Evolutionary conservation across 2,888 invertebrate species (phyloP), one percentile per base, ranked within the genome.

Genomic region (Acanthopleura granulata): DNA sequence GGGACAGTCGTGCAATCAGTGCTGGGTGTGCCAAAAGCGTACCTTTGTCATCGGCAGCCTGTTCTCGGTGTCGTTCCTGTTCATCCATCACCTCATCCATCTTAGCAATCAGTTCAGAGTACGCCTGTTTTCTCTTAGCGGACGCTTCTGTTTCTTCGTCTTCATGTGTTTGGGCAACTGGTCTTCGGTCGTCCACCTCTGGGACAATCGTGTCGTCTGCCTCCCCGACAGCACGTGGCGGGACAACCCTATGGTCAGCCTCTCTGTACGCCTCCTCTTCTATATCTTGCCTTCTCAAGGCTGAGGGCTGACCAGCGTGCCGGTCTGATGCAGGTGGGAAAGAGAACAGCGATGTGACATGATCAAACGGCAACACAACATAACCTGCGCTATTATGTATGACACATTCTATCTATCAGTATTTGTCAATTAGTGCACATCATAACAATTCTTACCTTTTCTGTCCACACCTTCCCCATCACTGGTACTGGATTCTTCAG

Each of bases 61-160:
- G 1, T 6, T 12, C 30, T 29, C 25, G 49, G 6, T 25, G 62
- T 70, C 51, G 51, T 29, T 82, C 81, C 66, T 78, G 73, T 49
- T 77, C 70, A 66, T 80, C 83, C 16, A 78, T 70, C 16, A 80
- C 72, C 22, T 75, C 70, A 78, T 88, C 86, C 82, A 89, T 75
- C 75, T 86, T 82, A 72, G 77, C 74, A 27, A 86, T 86, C 29
- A 89, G 82, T 76, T 83, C 83, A 51, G 84, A 72, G 75, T 83
- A 88, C 6, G 87, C 88, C 81, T 84, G 87, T 83, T 80, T 86
- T 87, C 83, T 89, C 77, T 79, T 77, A 80, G 83, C 22, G 22
- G 66, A 66, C 1, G 66, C 76, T 79, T 83, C 77, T 40, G 66
- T 76, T 80, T 84, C 77, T 49, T 77, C 77, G 15, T 69, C 50